Evolutionary conservation across 2,888 invertebrate genomes (phyloP).

Genomic region (Pyrocoelia pectoralis): DNA sequence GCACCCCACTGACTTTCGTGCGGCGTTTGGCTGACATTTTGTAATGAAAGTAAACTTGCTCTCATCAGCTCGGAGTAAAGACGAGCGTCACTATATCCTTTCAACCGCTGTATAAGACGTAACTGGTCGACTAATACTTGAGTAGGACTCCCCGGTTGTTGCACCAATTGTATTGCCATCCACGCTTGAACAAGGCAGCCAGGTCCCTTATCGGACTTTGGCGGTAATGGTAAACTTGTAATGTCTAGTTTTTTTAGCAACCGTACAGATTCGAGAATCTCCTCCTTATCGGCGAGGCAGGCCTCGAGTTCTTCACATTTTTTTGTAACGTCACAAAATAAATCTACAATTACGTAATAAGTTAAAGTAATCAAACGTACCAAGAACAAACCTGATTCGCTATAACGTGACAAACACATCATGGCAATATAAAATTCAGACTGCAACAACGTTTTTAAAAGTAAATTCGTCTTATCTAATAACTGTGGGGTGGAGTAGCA

Average conservation of each 20-base stretch:
- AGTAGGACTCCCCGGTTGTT: constrained; percentile 86
- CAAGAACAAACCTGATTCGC: constrained; percentile 69
- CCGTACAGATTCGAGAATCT: constrained; percentile 68
- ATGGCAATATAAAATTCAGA: constrained; percentile 80
- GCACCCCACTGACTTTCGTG: constrained; percentile 94
- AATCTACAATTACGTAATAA: constrained; percentile 21
- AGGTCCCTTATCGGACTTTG: constrained; percentile 69
- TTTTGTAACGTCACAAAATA: constrained; percentile 66
- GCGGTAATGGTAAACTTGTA: constrained; percentile 66
- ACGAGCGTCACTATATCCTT: constrained; percentile 81
- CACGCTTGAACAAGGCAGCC: constrained; percentile 82
- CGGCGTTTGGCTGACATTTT: constrained; percentile 83
- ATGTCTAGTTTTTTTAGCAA: constrained; percentile 70
- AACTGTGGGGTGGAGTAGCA: constrained; percentile 59
- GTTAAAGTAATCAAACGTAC: neutral
- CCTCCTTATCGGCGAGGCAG: constrained; percentile 63
- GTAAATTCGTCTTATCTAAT: constrained; percentile 73
- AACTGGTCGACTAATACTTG: constrained; percentile 83
- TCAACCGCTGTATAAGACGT: constrained; percentile 83
- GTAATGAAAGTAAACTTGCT: constrained; percentile 88
- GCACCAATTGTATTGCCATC: constrained; percentile 82
- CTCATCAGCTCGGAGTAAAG: constrained; percentile 90
- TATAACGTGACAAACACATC: constrained; percentile 83
- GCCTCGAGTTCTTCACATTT: constrained; percentile 80
- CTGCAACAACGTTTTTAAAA: constrained; percentile 70